phyloP scores from a whole-genome alignment of 2,888 invertebrate species.

The Megalurothrips usitatus region DNA sequence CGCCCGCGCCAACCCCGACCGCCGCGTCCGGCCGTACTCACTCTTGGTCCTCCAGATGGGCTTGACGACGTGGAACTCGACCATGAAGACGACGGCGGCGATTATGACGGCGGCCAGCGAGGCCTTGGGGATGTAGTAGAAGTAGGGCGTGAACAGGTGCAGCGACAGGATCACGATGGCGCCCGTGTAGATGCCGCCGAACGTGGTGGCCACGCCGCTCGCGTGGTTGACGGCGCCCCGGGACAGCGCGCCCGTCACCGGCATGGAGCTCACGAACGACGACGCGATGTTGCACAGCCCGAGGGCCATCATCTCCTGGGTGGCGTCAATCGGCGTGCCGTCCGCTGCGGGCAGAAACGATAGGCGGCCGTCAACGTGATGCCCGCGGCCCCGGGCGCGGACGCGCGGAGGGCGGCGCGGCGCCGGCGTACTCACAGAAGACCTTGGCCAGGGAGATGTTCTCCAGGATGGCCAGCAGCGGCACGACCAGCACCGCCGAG shows the following conservation, averaged over 20 bases:
- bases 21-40: constrained; percentile 46
- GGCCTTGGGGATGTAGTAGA: constrained; percentile 60
- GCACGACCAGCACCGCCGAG: constrained; percentile 61
- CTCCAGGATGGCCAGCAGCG: constrained; percentile 63
- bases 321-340: constrained; percentile 59
- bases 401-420: neutral
- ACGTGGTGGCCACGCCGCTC: constrained; percentile 64
- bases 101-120: constrained; percentile 67
- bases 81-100: constrained; percentile 65
- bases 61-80: constrained; percentile 58
- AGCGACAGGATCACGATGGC: constrained; percentile 51
- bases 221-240: constrained; percentile 67
- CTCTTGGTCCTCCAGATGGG: constrained; percentile 64
- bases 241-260: constrained; percentile 59
- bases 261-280: constrained; percentile 64
- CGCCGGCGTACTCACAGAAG: constrained; percentile 51
- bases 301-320: constrained; percentile 66
- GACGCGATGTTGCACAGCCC: constrained; percentile 62
- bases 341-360: constrained; percentile 48
- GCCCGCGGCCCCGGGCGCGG: neutral
- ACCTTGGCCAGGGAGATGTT: constrained; percentile 69
- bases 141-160: constrained; percentile 60
- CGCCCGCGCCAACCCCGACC: too few relatives aligned
- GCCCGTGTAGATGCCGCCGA: constrained; percentile 60
- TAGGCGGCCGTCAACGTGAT: neutral